phyloP scores from a whole-genome alignment of 2,888 invertebrate species.

The Nezara viridula region DNA sequence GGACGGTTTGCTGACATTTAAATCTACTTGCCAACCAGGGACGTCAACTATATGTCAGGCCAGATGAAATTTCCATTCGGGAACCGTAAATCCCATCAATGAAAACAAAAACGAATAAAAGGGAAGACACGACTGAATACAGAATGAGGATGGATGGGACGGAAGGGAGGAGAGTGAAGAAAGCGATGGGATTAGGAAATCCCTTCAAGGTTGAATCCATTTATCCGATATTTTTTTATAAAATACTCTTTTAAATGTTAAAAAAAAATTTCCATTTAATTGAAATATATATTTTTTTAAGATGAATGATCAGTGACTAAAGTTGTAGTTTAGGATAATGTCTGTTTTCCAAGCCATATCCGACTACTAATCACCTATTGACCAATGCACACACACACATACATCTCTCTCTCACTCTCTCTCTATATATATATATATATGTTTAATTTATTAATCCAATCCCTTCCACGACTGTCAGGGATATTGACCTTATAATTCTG shows the following conservation, averaged over 20 bases:
- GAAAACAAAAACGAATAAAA: slow-evolving; percentile 22
- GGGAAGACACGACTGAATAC: neutral
- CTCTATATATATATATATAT: too few relatives aligned
- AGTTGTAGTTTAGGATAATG: too few relatives aligned
- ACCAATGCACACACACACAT: too few relatives aligned
- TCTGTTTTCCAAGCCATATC: too few relatives aligned
- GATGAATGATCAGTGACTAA: too few relatives aligned
- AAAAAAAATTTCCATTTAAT: neutral
- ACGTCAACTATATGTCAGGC: neutral
- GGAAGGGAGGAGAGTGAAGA: neutral
- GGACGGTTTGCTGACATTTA: neutral
- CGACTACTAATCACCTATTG: too few relatives aligned
- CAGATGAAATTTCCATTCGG: neutral
- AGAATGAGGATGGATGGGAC: neutral
- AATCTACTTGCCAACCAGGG: neutral
- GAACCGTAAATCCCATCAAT: slow-evolving; percentile 20
- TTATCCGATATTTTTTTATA: neutral
- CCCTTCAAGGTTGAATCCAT: neutral
- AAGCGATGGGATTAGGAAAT: neutral
- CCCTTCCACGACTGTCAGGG: too few relatives aligned
- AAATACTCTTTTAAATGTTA: neutral
- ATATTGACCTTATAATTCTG: too few relatives aligned
- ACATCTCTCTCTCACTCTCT: too few relatives aligned
- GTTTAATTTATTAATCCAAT: too few relatives aligned
- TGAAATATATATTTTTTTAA: neutral